Percentiles rank a stretch among this genome's conserved stretches.
Conservation (phyloP, 2,888 invertebrate genomes). For the Syritta pipiens region DNA sequence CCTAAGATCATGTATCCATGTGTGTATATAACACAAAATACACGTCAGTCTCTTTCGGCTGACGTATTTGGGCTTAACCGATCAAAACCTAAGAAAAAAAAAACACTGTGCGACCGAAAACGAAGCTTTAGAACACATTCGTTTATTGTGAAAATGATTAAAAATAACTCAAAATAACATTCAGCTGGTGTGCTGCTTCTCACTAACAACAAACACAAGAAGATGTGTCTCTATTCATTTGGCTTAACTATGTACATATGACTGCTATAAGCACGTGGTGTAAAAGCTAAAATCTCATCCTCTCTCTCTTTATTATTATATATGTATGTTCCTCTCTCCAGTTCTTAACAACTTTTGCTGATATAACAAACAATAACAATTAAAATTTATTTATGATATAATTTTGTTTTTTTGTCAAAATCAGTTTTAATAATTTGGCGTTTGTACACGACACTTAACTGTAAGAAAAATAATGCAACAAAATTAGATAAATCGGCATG, state of each 20-base stretch:
- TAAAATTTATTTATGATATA: not conserved
- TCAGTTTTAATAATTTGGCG: no score
- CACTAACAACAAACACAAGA: slow-evolving; percentile 3
- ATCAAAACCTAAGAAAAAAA: no score
- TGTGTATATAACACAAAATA: slow-evolving; percentile 1
- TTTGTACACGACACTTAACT: no score
- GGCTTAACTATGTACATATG: not conserved
- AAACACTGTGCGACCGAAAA: no score
- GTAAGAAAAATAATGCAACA: no score
- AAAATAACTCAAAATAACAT: slow-evolving; percentile 9
- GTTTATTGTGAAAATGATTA: not conserved
- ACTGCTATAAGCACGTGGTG: slow-evolving; percentile 4
- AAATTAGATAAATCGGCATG: no score
- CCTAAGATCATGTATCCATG: no score
- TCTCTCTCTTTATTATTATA: slow-evolving; percentile 1
- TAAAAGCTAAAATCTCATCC: no score
- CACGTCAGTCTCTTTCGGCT: not conserved
- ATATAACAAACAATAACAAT: slow-evolving; percentile 11
- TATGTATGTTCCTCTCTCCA: not conserved
- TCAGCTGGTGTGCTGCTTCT: not conserved
- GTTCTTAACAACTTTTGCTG: not conserved
- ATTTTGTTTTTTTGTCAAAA: not conserved
- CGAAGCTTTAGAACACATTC: not conserved
- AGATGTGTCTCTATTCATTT: not conserved
- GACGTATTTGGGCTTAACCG: no score